Conservation (phyloP, 2,888 invertebrate genomes). For the Hartigia nigra region DNA sequence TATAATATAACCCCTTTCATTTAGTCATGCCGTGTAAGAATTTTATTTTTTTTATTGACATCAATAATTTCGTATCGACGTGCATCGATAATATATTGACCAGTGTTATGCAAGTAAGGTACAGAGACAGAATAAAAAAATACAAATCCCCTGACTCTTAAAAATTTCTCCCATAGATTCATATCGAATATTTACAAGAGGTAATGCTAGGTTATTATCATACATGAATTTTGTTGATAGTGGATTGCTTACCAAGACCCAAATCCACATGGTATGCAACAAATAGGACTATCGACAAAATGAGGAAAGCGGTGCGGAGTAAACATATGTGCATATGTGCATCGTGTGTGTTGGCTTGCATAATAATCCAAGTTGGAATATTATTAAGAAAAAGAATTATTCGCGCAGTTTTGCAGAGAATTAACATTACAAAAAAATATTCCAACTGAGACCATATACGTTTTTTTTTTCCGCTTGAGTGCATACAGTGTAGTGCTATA, state of each 20-base stretch:
- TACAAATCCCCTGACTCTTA: neutral
- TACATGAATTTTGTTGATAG: slow-evolving; percentile 50
- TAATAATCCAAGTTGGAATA: neutral
- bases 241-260: slow-evolving; percentile 66
- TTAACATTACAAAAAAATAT: too few relatives aligned
- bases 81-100: neutral
- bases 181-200: neutral
- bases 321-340: slow-evolving; percentile 27
- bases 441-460: neutral
- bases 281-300: slow-evolving; percentile 67
- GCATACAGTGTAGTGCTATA: neutral
- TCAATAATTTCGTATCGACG: neutral
- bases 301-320: slow-evolving; percentile 66
- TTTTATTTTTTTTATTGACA: neutral
- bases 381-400: neutral
- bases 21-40: neutral
- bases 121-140: neutral
- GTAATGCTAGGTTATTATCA: slow-evolving; percentile 10
- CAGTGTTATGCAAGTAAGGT: neutral
- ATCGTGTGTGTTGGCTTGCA: neutral
- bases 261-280: slow-evolving; percentile 67
- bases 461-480: neutral
- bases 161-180: neutral
- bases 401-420: neutral
- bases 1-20: neutral